Conservation (phyloP, 2,888 invertebrate genomes). For the Volucella inanis region DNA sequence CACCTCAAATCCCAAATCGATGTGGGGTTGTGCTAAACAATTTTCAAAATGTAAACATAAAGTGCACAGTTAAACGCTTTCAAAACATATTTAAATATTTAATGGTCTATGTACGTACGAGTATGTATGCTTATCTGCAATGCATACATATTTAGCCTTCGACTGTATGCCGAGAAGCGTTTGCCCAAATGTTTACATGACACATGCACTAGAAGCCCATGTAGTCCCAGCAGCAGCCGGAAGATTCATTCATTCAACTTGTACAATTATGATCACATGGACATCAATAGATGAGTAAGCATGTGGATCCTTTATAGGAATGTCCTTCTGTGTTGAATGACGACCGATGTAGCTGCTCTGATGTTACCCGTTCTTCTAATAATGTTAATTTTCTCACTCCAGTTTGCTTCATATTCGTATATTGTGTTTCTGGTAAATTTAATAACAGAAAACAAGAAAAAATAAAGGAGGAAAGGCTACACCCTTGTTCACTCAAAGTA, state of each 20-base stretch:
- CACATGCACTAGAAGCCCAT: constrained; percentile 16
- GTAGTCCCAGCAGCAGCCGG: not conserved
- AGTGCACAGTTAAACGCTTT: constrained; percentile 60
- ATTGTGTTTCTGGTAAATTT: constrained; percentile 1
- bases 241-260: not conserved
- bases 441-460: constrained; percentile 9
- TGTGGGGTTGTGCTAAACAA: constrained; percentile 49
- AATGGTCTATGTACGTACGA: constrained; percentile 54
- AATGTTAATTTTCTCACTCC: constrained; percentile 10
- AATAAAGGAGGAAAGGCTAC: not conserved
- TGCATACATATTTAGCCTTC: constrained; percentile 17
- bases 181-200: constrained; percentile 24
- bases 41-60: constrained; percentile 63
- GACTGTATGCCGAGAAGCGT: not conserved
- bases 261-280: not conserved
- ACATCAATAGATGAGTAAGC: too few species aligned
- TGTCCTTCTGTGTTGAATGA: too few species aligned
- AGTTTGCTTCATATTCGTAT: too few species aligned
- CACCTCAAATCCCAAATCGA: not conserved
- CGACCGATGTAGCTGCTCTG: too few species aligned
- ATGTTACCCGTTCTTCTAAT: not conserved
- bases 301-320: too few species aligned
- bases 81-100: constrained; percentile 72
- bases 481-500: too few species aligned
- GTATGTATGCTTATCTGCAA: constrained; percentile 53